Evolutionary conservation across 2,113 vertebrate species (phyloP).

Genomic region (human (Homo sapiens)): GRCh38 chr5:4286501-4287000

Average conservation of each 20-base stretch:
- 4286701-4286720: accelerated
- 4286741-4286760: background rate
- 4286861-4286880: background rate
- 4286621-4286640: too few relatives aligned
- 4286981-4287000: accelerated
- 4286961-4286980: too few relatives aligned
- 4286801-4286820: too few relatives aligned
- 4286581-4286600: too few relatives aligned
- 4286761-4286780: background rate
- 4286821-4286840: background rate
- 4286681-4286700: accelerated
- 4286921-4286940: background rate
- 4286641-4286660: background rate
- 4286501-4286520: background rate
- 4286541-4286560: background rate
- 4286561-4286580: background rate
- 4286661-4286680: background rate
- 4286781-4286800: accelerated
- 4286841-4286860: too few relatives aligned
- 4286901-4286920: background rate
- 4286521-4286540: background rate
- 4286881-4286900: too few relatives aligned
- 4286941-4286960: background rate
- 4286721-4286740: too few relatives aligned
- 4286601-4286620: background rate